These are phyloP conservation scores for Cepaea nemoralis DNA, from an alignment of 1,140 invertebrate genomes.

Conservation along the genomic window DNA sequence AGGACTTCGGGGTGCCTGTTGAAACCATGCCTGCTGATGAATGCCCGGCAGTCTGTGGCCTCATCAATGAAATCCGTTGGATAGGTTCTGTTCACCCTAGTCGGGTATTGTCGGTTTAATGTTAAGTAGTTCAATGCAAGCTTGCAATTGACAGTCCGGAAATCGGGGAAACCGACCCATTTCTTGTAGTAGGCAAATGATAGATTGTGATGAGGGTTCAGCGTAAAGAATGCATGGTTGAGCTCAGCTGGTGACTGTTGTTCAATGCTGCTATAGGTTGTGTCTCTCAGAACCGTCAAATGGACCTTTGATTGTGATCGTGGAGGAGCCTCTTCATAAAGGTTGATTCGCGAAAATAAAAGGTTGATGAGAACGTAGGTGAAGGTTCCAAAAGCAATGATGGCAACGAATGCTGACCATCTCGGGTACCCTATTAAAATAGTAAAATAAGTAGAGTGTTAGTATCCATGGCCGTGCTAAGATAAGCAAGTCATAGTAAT, in stretches of 20 bases:
- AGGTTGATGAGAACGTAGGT: neutral
- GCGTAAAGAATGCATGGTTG: neutral
- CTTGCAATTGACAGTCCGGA: neutral
- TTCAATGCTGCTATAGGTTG: neutral
- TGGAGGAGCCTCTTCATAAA: neutral
- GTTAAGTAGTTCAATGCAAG: neutral
- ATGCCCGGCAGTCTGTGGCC: neutral
- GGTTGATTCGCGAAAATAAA: neutral
- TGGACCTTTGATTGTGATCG: neutral
- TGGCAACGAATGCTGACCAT: neutral
- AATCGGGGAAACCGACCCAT: neutral
- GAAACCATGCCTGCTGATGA: neutral
- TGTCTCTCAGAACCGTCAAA: neutral
- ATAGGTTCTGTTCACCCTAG: neutral
- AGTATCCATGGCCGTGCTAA: too few species aligned
- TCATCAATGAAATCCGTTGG: neutral
- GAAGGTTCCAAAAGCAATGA: neutral
- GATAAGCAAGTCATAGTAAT: too few species aligned
- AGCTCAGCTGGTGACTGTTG: neutral
- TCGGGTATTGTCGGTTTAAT: neutral
- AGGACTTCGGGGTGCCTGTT: neutral
- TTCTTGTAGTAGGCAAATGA: slow-evolving; percentile 16
- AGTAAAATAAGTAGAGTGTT: too few species aligned
- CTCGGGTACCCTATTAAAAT: neutral
- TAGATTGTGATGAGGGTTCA: neutral